Evolutionary conservation across 1,140 invertebrate genomes (phyloP).

Genomic region (Sesamia nonagrioides): DNA sequence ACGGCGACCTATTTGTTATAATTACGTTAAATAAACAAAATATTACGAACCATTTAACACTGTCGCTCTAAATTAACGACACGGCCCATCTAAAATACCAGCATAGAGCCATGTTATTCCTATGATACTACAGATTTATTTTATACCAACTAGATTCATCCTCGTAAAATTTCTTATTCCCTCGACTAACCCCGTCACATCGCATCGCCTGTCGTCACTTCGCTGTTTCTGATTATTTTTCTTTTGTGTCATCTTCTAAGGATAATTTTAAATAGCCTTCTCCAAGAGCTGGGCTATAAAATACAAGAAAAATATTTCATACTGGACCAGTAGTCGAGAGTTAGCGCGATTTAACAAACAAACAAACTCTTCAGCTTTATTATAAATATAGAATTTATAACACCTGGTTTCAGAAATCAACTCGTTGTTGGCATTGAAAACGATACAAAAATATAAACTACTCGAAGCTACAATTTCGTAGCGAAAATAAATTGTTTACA

Average conservation of each 20-base stretch:
- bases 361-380: too few species aligned
- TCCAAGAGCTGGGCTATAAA: too few species aligned
- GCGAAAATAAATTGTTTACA: constrained; percentile 46
- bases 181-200: too few species aligned
- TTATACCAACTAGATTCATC: constrained; percentile 11
- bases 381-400: too few species aligned
- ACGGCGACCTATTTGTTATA: constrained; percentile 73
- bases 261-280: too few species aligned
- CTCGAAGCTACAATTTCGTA: constrained; percentile 41
- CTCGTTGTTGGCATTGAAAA: constrained; percentile 56
- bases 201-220: too few species aligned
- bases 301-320: too few species aligned
- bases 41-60: constrained; percentile 74
- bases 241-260: too few species aligned
- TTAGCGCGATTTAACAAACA: too few species aligned
- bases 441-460: constrained; percentile 58
- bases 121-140: constrained; percentile 66
- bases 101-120: constrained; percentile 52
- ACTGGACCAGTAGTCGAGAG: too few species aligned
- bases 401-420: constrained; percentile 72
- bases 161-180: too few species aligned
- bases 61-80: constrained; percentile 72
- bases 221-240: too few species aligned
- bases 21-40: constrained; percentile 76
- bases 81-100: constrained; percentile 52